Percentiles rank a stretch among this genome's conserved stretches.
Evolutionary conservation across 2,113 vertebrate species (phyloP).

Genomic region (Sebastes fasciatus): DNA sequence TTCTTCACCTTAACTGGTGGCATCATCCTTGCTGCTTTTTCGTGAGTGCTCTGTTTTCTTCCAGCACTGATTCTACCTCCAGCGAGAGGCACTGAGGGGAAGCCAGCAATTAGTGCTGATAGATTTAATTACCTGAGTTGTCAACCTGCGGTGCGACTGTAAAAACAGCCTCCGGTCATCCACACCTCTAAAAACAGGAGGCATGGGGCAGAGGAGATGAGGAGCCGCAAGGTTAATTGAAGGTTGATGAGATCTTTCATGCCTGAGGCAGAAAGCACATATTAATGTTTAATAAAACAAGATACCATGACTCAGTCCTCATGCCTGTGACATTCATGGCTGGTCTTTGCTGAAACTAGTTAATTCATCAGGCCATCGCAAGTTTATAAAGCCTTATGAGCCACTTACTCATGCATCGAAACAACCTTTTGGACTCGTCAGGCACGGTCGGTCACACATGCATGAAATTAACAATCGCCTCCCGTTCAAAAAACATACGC

Average conservation of each 20-base stretch:
- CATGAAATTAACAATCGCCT: too few species aligned
- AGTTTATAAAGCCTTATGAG: background rate
- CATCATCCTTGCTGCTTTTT: constrained; percentile 19
- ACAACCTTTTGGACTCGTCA: background rate
- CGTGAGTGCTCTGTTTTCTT: constrained; percentile 1
- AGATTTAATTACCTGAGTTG: constrained; percentile 61
- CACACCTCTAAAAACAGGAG: constrained; percentile 20
- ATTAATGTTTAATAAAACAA: constrained; percentile 62
- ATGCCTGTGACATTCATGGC: constrained; percentile 14
- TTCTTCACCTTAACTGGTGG: background rate
- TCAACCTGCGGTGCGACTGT: constrained; percentile 36
- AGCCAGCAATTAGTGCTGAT: constrained; percentile 55
- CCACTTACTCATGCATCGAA: background rate
- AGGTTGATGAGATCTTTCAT: constrained; percentile 66
- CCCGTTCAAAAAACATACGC: too few species aligned
- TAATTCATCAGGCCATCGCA: background rate
- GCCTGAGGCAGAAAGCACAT: constrained; percentile 38
- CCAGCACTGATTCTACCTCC: constrained; percentile 4
- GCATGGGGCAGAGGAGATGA: constrained; percentile 29
- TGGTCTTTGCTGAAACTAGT: background rate
- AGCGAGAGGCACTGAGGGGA: constrained; percentile 27
- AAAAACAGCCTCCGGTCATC: constrained; percentile 39
- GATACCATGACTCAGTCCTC: constrained; percentile 4
- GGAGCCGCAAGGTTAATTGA: constrained; percentile 67
- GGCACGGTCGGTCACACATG: too few species aligned